A percentile compares a stretch with the other conserved stretches of the same genome.
These are phyloP conservation scores for Paramormyrops kingsleyae DNA, from an alignment of 2,113 vertebrate species.

Conservation along the genomic window DNA sequence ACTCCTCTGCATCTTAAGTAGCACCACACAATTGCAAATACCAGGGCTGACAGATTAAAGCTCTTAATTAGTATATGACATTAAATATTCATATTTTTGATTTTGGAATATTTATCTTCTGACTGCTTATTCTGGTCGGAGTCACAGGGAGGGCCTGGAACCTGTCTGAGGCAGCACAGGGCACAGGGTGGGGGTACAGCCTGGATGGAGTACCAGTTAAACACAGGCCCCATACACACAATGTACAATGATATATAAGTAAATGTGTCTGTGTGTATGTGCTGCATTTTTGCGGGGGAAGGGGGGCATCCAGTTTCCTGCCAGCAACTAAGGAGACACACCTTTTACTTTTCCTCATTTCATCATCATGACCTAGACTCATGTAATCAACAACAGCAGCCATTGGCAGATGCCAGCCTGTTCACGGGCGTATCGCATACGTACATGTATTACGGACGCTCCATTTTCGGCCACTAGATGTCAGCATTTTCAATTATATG, in stretches of 20 bases:
- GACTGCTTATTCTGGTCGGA: neutral
- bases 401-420: neutral
- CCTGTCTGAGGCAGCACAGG: neutral
- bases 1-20: neutral
- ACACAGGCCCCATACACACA: neutral
- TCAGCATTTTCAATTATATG: neutral
- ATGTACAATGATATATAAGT: neutral
- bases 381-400: neutral
- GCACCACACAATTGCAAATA: neutral
- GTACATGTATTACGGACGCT: neutral
- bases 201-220: neutral
- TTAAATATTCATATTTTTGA: neutral
- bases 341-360: neutral
- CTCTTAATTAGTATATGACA: neutral
- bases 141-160: neutral
- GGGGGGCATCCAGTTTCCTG: neutral
- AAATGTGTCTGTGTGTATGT: neutral
- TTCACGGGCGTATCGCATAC: neutral
- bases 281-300: neutral
- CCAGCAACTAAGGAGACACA: neutral
- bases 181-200: neutral
- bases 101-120: neutral
- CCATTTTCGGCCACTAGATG: neutral
- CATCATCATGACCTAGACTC: neutral
- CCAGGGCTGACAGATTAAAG: neutral